A percentile compares a stretch with the other conserved stretches of the same genome.
Conservation (phyloP, 1,140 invertebrate genomes). For the Drosophila leontia region DNA sequence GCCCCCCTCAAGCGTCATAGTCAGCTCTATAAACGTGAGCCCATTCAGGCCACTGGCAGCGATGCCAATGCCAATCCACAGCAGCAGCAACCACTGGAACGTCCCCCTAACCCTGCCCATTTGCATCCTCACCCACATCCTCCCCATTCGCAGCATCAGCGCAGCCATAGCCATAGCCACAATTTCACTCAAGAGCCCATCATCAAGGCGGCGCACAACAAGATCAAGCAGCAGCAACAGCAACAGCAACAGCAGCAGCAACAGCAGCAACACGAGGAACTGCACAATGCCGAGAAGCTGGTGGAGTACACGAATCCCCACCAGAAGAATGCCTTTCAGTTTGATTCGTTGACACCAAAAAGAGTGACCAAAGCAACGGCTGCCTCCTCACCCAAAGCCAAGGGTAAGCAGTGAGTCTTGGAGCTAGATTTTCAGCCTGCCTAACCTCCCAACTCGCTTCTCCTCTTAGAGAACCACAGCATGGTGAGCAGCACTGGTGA, state of each 20-base stretch:
- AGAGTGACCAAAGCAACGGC: slow-evolving; percentile 66
- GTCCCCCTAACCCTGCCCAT: slow-evolving; percentile 23
- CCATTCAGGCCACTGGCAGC: slow-evolving; percentile 32
- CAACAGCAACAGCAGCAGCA: slow-evolving; percentile 44
- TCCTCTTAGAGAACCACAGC: slow-evolving; percentile 53
- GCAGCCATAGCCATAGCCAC: slow-evolving; percentile 72
- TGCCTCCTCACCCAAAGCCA: slow-evolving; percentile 34
- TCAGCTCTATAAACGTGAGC: slow-evolving; percentile 68
- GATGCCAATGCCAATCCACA: slow-evolving; percentile 42
- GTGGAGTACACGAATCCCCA: slow-evolving; percentile 81
- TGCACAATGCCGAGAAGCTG: slow-evolving; percentile 84
- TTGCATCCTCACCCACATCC: slow-evolving; percentile 1
- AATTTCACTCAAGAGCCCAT: slow-evolving; percentile 65
- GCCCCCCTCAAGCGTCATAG: slow-evolving; percentile 57
- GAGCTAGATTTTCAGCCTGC: too few species aligned
- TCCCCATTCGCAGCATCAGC: slow-evolving; percentile 56
- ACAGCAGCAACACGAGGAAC: slow-evolving; percentile 66
- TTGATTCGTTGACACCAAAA: slow-evolving; percentile 84
- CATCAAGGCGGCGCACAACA: slow-evolving; percentile 63
- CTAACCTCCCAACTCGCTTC: neutral
- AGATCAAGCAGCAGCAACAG: slow-evolving; percentile 68
- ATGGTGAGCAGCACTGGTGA: slow-evolving; percentile 68
- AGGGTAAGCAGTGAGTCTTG: slow-evolving; percentile 17
- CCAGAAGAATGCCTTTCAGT: slow-evolving; percentile 84
- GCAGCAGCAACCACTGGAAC: slow-evolving; percentile 27